Percentiles rank a stretch among this genome's conserved stretches.
Conservation (phyloP, 1,140 invertebrate genomes). For the Meloidogyne hapla region DNA sequence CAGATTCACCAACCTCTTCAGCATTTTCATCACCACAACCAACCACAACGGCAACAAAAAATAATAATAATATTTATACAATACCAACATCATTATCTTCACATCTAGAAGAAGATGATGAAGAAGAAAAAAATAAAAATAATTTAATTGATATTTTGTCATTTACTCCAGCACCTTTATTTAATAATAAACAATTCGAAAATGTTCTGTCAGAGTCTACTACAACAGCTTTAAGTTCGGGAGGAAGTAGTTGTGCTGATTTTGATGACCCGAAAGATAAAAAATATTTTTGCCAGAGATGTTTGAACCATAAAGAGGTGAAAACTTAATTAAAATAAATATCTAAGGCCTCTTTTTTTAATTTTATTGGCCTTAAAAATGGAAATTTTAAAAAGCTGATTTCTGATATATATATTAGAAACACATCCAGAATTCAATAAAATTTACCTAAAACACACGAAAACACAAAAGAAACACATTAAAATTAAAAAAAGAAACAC, state of each 20-base stretch:
- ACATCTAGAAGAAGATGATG: neutral
- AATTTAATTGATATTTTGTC: conserved; percentile 35
- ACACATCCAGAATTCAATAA: too few relatives aligned
- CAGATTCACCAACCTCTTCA: too few relatives aligned
- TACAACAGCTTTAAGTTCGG: conserved; percentile 8
- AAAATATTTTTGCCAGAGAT: conserved; percentile 52
- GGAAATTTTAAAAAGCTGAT: too few relatives aligned
- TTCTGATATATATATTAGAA: too few relatives aligned
- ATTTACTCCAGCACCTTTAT: conserved; percentile 31
- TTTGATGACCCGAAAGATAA: conserved; percentile 33
- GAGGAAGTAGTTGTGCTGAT: conserved; percentile 5
- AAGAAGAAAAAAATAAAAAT: neutral
- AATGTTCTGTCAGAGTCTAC: conserved; percentile 12
- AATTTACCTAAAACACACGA: too few relatives aligned
- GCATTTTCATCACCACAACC: neutral
- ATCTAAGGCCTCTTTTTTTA: too few relatives aligned
- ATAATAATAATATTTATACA: too few relatives aligned
- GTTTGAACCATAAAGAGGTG: conserved; percentile 43
- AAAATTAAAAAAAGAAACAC: too few relatives aligned
- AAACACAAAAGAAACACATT: too few relatives aligned
- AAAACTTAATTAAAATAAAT: neutral
- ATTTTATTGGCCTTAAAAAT: too few relatives aligned
- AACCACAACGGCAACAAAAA: neutral
- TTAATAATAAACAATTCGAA: neutral
- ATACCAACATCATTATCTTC: too few relatives aligned